Base-by-base conservation (phyloP, 2,113 vertebrate genomes). In the Megaleporinus macrocephalus region DNA sequence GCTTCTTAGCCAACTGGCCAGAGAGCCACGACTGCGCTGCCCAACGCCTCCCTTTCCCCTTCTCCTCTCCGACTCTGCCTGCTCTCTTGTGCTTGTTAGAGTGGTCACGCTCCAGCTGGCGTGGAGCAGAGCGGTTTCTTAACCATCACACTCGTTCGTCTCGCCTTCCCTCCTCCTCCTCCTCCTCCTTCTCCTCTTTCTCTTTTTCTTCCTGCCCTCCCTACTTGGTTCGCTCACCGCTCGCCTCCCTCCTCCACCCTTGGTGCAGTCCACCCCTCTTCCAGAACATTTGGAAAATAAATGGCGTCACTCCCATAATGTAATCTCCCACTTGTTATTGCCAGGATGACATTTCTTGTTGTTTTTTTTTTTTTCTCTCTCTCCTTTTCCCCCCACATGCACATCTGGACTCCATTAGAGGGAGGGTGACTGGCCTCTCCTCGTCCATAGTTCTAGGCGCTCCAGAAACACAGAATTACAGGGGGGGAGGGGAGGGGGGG, bases 211-310 rank as follows among this genome's bases (percentile, higher is more conserved):
- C 78, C 76, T 68, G 78, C 6, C 24, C 44, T 27, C 41, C 22
- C 5, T 20, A 20, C n/a, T n/a, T 47, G 4, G 24, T 44, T 44
- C 26, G 11, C 69, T 30, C 26, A 27, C 55, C 27, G 10, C 71
- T 51, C 70, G 20, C 53, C 62, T 51, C 29, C 33, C n/a, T 57
- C 26, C 73, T 33, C 44, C 62, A 41, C 41, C 61, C 55, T 63
- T 68, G 65, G 57, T 81, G 61, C 27, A 51, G 82, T 80, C 63
- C 26, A 55, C n/a, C 75, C 29, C 71, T 81, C 53, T 61, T 78
- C 68, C 53, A 87, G 76, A 63, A 73, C 81, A 82, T 87, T 88
- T 87, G 88, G 85, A 90, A 91, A 92, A 90, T 84, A 91, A 89
- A 86, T 84, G 88, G 84, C 85, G 87, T 93, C 85, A 89, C 49